Conservation (phyloP, 2,888 invertebrate species). For the Lycophotia porphyrea region DNA sequence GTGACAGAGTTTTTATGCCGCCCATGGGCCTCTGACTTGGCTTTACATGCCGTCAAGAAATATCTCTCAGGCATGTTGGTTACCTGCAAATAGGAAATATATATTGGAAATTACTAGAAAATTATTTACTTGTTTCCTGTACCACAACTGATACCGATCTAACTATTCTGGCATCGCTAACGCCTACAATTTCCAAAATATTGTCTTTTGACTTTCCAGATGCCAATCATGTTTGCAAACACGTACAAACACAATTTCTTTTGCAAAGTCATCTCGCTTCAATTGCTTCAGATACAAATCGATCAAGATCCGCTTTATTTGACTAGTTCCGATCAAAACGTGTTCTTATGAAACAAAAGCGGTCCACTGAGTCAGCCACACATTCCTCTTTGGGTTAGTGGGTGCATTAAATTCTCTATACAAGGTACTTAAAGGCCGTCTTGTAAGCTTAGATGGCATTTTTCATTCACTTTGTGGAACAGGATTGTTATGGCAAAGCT, state of each 20-base stretch:
- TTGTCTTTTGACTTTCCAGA: neutral
- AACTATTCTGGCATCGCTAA: neutral
- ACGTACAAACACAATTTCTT: constrained; percentile 15
- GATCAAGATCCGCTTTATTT: constrained; percentile 54
- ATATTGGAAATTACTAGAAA: neutral
- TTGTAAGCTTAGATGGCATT: constrained; percentile 57
- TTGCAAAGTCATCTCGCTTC: constrained; percentile 29
- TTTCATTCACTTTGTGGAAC: constrained; percentile 55
- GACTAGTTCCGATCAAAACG: constrained; percentile 40
- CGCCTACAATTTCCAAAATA: neutral
- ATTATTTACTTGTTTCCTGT: neutral
- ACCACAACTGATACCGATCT: neutral
- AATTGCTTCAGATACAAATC: constrained; percentile 28
- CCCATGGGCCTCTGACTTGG: too few species aligned
- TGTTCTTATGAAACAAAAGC: constrained; percentile 64
- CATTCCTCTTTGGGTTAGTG: constrained; percentile 65
- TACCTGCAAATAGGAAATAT: too few species aligned
- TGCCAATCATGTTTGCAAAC: constrained; percentile 18
- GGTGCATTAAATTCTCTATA: constrained; percentile 68
- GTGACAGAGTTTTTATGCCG: too few species aligned
- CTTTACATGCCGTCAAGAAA: too few species aligned
- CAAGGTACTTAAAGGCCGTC: constrained; percentile 72
- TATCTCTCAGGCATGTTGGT: too few species aligned
- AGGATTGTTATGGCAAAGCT: constrained; percentile 28
- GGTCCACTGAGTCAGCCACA: constrained; percentile 44